Percentiles rank a stretch among this genome's conserved stretches.
phyloP scores from a whole-genome alignment of 2,888 invertebrate species.

The Elegia similella region DNA sequence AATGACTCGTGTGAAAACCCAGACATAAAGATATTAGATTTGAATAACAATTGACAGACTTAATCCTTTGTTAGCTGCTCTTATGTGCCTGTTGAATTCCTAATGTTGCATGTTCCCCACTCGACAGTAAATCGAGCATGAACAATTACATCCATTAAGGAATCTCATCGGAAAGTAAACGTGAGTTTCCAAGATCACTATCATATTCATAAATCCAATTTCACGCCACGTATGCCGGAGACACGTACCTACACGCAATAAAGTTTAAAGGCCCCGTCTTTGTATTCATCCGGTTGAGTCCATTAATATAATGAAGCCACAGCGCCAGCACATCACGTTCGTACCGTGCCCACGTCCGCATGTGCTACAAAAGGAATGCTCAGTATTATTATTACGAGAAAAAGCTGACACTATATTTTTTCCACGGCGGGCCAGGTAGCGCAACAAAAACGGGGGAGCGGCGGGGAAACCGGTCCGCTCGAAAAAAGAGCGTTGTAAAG shows the following conservation, averaged over 20 bases:
- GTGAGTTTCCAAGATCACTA: constrained; percentile 35
- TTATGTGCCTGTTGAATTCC: not conserved
- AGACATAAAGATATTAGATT: not conserved
- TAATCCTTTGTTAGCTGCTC: not conserved
- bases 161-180: constrained; percentile 23
- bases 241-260: constrained; percentile 61
- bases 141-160: constrained; percentile 10
- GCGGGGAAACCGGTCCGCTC: constrained; percentile 63
- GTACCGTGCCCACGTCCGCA: constrained; percentile 69
- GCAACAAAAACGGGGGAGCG: constrained; percentile 62
- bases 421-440: constrained; percentile 69
- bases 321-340: constrained; percentile 71
- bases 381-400: constrained; percentile 74
- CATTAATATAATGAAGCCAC: constrained; percentile 79
- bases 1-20: constrained; percentile 1
- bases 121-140: constrained; percentile 7
- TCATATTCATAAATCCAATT: constrained; percentile 54
- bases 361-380: constrained; percentile 76
- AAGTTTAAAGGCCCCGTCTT: constrained; percentile 71
- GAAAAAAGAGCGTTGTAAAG: constrained; percentile 61
- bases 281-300: constrained; percentile 74
- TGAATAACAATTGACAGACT: constrained; percentile 1
- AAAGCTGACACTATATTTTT: constrained; percentile 72
- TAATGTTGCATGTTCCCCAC: constrained; percentile 3
- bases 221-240: constrained; percentile 53